A percentile compares a stretch with the other conserved stretches of the same genome.
phyloP scores from a whole-genome alignment of 2,113 vertebrate species.

The Anhinga rufa region DNA sequence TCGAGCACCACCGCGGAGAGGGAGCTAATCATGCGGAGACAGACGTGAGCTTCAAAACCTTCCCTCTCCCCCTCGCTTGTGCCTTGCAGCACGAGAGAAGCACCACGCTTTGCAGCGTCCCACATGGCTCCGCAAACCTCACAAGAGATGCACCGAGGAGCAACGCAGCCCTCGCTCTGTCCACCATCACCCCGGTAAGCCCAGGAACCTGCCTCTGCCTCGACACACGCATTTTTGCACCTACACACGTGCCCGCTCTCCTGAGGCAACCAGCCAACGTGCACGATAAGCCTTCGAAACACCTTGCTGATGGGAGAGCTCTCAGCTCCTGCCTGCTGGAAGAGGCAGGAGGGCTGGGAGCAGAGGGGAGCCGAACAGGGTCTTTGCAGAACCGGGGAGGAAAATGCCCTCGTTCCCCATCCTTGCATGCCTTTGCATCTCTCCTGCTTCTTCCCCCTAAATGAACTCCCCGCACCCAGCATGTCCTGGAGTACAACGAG shows the following conservation, averaged over 20 bases:
- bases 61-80: background rate
- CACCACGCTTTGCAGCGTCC: accelerated
- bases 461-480: background rate
- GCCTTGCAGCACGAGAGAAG: background rate
- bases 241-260: background rate
- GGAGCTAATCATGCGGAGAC: background rate
- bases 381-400: background rate
- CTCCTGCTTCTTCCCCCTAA: background rate
- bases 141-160: background rate
- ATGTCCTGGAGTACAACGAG: background rate
- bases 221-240: background rate
- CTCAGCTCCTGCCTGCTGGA: background rate
- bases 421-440: background rate
- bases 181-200: accelerated
- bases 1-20: accelerated
- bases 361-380: background rate
- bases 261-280: background rate
- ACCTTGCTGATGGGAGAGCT: background rate
- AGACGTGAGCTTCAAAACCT: background rate
- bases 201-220: background rate
- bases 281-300: background rate
- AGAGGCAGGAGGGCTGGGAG: background rate
- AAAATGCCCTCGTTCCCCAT: background rate
- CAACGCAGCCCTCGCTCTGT: background rate
- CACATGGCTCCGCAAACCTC: background rate